Evolutionary conservation across 1,140 invertebrate genomes (phyloP).

Genomic region (Drosophila lacteicornis): DNA sequence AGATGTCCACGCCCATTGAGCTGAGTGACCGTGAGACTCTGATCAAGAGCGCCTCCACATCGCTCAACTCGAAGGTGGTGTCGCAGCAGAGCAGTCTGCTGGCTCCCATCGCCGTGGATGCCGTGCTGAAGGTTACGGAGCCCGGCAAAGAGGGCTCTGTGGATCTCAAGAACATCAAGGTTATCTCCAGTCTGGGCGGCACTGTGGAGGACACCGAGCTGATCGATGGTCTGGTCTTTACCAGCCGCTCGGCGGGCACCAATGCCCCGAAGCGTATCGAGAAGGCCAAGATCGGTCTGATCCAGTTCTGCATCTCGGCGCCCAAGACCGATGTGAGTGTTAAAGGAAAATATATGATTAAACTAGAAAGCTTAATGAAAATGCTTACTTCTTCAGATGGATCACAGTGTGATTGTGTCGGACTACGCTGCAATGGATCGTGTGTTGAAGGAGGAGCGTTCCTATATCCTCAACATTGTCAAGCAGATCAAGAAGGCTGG

Average conservation of each 20-base stretch:
- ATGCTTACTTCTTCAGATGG: slow-evolving; percentile 90
- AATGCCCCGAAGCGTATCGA: slow-evolving; percentile 97
- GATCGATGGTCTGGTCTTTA: slow-evolving; percentile 97
- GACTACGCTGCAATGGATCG: slow-evolving; percentile 99
- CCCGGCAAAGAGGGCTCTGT: slow-evolving; percentile 87
- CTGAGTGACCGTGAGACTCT: slow-evolving; percentile 94
- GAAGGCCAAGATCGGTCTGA: slow-evolving; percentile 99
- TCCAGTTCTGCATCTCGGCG: slow-evolving; percentile 99
- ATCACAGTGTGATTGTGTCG: slow-evolving; percentile 98
- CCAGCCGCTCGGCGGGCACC: slow-evolving; percentile 94
- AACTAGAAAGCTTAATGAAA: not conserved
- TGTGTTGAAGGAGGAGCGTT: slow-evolving; percentile 98
- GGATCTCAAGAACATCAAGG: slow-evolving; percentile 95
- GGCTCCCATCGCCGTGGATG: slow-evolving; percentile 98
- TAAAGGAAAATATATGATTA: not conserved
- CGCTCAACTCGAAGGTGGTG: slow-evolving; percentile 99
- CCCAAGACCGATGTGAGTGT: slow-evolving; percentile 98
- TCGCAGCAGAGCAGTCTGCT: slow-evolving; percentile 98
- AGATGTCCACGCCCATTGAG: slow-evolving; percentile 95
- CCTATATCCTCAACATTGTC: slow-evolving; percentile 99
- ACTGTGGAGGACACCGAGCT: slow-evolving; percentile 99
- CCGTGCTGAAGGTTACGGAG: slow-evolving; percentile 94
- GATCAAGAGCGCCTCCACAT: slow-evolving; percentile 97
- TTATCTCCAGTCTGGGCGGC: slow-evolving; percentile 98
- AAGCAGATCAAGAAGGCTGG: slow-evolving; percentile 99